These are phyloP conservation scores for Harpagus bidentatus DNA, from an alignment of 2,113 vertebrate species.

Conservation along the genomic window DNA sequence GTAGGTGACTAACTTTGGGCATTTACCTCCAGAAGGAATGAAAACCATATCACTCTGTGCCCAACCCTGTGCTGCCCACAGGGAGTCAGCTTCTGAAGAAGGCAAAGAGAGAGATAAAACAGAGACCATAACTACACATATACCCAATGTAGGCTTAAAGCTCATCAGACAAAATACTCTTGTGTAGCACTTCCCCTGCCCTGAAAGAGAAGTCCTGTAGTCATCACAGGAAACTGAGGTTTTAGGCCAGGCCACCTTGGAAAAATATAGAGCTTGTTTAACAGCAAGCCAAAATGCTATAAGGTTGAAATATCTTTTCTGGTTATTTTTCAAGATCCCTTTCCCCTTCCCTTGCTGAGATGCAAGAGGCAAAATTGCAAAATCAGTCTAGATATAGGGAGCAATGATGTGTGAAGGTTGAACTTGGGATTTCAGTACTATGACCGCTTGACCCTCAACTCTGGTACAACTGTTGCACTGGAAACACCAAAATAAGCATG, in stretches of 20 bases:
- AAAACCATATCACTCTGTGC: not conserved
- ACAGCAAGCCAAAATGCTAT: not conserved
- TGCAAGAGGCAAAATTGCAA: not conserved
- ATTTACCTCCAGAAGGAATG: not conserved
- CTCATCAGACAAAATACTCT: not conserved
- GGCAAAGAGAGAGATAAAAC: not conserved
- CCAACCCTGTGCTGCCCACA: not conserved
- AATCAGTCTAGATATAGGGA: not conserved
- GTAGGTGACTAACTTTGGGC: not conserved
- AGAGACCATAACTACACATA: not conserved
- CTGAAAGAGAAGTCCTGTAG: not conserved
- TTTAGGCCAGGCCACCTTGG: not conserved
- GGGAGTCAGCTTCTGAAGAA: not conserved
- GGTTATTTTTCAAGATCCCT: not conserved
- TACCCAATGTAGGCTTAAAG: accelerated
- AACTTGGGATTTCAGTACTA: not conserved
- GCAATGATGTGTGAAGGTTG: not conserved
- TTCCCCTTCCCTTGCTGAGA: not conserved
- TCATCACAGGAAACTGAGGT: not conserved
- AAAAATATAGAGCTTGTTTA: not conserved
- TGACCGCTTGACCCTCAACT: not conserved
- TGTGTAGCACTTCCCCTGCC: not conserved
- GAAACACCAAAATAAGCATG: not conserved
- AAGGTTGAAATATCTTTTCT: not conserved
- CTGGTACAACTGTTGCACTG: not conserved